A percentile compares a stretch with the other conserved stretches of the same genome.
phyloP scores from a whole-genome alignment of 2,888 invertebrate genomes.

The Lordiphosa fenestrarum region DNA sequence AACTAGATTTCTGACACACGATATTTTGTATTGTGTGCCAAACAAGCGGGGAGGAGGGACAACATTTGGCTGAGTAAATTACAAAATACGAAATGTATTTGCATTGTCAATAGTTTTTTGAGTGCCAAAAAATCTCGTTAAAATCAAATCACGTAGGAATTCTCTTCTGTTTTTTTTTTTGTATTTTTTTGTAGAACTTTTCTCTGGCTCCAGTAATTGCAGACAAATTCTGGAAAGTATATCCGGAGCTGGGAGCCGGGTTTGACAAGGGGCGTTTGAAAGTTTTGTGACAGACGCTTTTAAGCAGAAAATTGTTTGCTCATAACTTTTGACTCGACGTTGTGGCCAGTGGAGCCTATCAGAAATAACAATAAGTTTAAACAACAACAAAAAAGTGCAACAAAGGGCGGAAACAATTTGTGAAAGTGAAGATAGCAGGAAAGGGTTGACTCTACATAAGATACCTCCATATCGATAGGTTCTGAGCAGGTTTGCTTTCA shows the following conservation, averaged over 20 bases:
- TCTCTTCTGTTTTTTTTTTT: conserved; percentile 4
- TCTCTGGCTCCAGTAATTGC: conserved; percentile 52
- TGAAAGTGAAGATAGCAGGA: too few relatives aligned
- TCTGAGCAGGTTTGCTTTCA: too few relatives aligned
- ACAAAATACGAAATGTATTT: conserved; percentile 57
- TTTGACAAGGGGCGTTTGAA: conserved; percentile 57
- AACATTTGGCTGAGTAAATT: conserved; percentile 48
- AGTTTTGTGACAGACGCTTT: conserved; percentile 73
- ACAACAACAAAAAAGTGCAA: too few relatives aligned
- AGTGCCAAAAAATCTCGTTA: conserved; percentile 55
- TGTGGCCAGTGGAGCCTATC: too few relatives aligned
- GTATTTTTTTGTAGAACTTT: conserved; percentile 36
- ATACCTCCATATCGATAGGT: too few relatives aligned
- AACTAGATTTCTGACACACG: conserved; percentile 56
- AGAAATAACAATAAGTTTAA: too few relatives aligned
- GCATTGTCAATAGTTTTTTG: conserved; percentile 70
- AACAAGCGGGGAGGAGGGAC: conserved; percentile 33
- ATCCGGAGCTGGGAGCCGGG: conserved; percentile 24
- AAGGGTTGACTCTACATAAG: too few relatives aligned
- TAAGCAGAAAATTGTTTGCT: conserved; percentile 75
- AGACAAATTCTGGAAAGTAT: conserved; percentile 60
- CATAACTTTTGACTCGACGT: conserved; percentile 61
- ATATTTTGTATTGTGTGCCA: conserved; percentile 51
- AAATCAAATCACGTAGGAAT: conserved; percentile 68
- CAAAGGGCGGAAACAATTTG: too few relatives aligned